Conservation (phyloP, 2,797 vertebrate species). For the Pangasius mekongensis region DNA sequence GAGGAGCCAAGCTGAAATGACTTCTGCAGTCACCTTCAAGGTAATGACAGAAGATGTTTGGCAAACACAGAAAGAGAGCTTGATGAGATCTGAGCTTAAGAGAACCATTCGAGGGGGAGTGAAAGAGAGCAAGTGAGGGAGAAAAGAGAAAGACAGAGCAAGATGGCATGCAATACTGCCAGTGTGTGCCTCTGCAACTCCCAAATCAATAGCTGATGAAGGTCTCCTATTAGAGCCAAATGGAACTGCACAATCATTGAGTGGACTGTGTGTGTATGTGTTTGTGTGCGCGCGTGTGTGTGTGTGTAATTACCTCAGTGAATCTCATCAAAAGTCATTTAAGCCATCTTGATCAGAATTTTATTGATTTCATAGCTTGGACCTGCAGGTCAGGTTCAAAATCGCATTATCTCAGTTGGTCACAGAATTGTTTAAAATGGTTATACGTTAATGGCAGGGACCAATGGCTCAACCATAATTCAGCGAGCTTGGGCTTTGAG, state of each 20-base stretch:
- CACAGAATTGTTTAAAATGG: neutral
- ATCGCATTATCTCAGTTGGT: slow-evolving; percentile 15
- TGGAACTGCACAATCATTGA: slow-evolving; percentile 43
- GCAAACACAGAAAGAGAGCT: slow-evolving; percentile 33
- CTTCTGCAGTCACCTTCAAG: slow-evolving; percentile 26
- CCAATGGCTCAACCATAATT: neutral
- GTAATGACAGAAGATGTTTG: slow-evolving; percentile 32
- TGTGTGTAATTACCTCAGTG: slow-evolving; percentile 33
- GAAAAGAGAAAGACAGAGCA: neutral
- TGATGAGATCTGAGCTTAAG: slow-evolving; percentile 46
- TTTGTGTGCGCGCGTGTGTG: neutral
- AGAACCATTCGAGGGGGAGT: neutral
- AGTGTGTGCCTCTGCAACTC: slow-evolving; percentile 19
- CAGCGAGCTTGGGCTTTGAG: slow-evolving; percentile 17
- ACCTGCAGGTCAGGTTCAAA: slow-evolving; percentile 18
- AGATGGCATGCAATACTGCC: slow-evolving; percentile 18
- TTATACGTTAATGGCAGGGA: slow-evolving; percentile 11
- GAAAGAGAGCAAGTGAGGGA: neutral
- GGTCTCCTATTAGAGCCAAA: slow-evolving; percentile 42
- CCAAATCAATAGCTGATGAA: slow-evolving; percentile 44
- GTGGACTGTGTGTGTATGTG: neutral
- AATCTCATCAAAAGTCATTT: slow-evolving; percentile 40
- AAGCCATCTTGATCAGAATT: slow-evolving; percentile 32
- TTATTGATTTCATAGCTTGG: slow-evolving; percentile 16
- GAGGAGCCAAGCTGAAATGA: neutral